These are phyloP conservation scores for Chrysotoxum bicinctum DNA, from an alignment of 2,888 invertebrate species.

Conservation along the genomic window DNA sequence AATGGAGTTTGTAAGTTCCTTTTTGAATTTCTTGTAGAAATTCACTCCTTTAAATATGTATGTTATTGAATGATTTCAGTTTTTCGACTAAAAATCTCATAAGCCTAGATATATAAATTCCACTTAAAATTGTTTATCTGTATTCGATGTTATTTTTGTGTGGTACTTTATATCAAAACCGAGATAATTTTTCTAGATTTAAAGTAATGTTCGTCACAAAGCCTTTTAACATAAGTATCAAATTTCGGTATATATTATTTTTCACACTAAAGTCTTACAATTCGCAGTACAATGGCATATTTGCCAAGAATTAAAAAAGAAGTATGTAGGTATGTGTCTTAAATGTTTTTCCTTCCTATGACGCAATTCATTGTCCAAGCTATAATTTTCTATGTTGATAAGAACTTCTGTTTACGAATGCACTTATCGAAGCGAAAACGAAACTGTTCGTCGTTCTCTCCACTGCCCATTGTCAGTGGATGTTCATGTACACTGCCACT, in stretches of 20 bases:
- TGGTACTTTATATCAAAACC: neutral
- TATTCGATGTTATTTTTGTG: neutral
- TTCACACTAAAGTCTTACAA: neutral
- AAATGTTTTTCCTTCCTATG: neutral
- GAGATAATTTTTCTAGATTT: neutral
- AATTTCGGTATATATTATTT: conserved; percentile 2
- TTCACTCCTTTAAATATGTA: too few relatives aligned
- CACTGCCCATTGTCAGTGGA: neutral
- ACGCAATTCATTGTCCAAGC: neutral
- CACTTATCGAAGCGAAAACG: neutral
- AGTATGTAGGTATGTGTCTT: neutral
- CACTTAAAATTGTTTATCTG: neutral
- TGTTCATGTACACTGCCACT: neutral
- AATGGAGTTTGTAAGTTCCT: too few relatives aligned
- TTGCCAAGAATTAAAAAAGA: neutral
- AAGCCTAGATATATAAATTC: too few relatives aligned
- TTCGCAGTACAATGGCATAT: neutral
- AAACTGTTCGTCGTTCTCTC: neutral
- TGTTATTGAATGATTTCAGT: too few relatives aligned
- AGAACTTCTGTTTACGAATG: conserved; percentile 29
- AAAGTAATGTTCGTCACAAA: neutral
- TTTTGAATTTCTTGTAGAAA: too few relatives aligned
- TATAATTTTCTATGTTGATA: conserved; percentile 21
- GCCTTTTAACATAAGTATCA: neutral
- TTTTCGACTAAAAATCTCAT: too few relatives aligned